Conservation (phyloP, 2,888 invertebrate genomes). For the Temnothorax ravouxi region DNA sequence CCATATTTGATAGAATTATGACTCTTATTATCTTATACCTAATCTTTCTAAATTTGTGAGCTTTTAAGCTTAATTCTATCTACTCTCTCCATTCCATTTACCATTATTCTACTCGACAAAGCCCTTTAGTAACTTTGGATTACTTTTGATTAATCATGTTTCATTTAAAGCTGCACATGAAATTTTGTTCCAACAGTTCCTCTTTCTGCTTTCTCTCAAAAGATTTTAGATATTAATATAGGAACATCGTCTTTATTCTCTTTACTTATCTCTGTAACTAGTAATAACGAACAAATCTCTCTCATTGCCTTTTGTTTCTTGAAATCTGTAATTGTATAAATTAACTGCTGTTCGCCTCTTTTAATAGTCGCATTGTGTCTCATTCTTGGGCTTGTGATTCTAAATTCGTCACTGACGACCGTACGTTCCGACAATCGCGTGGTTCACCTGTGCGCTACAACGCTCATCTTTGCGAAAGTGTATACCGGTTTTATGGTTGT, state of each 20-base stretch:
- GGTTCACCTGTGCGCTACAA: background rate
- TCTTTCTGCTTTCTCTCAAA: background rate
- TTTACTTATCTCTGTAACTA: background rate
- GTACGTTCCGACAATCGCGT: background rate
- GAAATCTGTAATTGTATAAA: background rate
- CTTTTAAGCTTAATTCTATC: background rate
- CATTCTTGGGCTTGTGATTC: background rate
- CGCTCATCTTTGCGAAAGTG: constrained; percentile 4
- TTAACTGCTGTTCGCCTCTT: background rate
- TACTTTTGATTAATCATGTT: constrained; percentile 6
- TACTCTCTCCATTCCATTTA: background rate
- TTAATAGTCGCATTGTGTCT: background rate
- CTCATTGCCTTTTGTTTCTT: background rate
- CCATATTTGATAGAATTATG: background rate
- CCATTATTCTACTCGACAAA: constrained; percentile 1
- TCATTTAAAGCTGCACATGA: background rate
- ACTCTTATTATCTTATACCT: background rate
- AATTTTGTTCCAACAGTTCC: background rate
- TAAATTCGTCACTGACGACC: background rate
- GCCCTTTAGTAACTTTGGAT: background rate
- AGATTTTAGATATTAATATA: background rate
- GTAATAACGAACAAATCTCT: background rate
- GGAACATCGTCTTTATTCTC: background rate
- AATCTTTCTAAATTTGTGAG: background rate
- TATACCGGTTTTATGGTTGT: background rate